phyloP scores from a whole-genome alignment of 2,888 invertebrate species.

The Ennomos fuscantarius region DNA sequence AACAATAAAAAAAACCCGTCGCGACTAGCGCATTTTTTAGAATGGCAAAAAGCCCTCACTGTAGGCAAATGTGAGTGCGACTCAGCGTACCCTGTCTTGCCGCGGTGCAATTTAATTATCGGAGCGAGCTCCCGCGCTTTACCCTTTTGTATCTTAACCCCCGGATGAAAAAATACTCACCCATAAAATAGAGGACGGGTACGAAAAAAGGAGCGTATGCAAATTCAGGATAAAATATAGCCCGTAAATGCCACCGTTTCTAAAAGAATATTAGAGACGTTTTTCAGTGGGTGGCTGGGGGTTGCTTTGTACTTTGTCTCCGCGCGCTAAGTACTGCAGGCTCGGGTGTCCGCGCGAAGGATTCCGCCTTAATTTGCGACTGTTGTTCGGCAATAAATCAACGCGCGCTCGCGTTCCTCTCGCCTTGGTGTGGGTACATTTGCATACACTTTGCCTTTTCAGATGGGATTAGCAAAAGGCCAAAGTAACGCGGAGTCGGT shows the following conservation, averaged over 20 bases:
- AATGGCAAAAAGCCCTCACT: slow-evolving; percentile 25
- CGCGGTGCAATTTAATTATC: slow-evolving; percentile 84
- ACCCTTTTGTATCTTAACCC: slow-evolving; percentile 86
- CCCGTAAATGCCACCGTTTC: slow-evolving; percentile 87
- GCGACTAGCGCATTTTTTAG: slow-evolving; percentile 33
- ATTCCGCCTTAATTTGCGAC: slow-evolving; percentile 80
- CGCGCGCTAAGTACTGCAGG: slow-evolving; percentile 81
- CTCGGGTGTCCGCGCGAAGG: slow-evolving; percentile 74
- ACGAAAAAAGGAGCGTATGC: slow-evolving; percentile 86
- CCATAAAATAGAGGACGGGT: slow-evolving; percentile 85
- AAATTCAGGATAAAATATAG: slow-evolving; percentile 87
- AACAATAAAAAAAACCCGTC: slow-evolving; percentile 47
- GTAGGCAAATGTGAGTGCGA: slow-evolving; percentile 26
- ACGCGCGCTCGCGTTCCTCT: slow-evolving; percentile 45
- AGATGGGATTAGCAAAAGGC: slow-evolving; percentile 23
- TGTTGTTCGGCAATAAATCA: slow-evolving; percentile 81
- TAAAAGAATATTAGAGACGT: slow-evolving; percentile 87
- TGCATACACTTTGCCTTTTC: slow-evolving; percentile 30
- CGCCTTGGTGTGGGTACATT: slow-evolving; percentile 26
- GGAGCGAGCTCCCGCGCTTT: slow-evolving; percentile 77
- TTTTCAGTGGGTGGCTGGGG: slow-evolving; percentile 85
- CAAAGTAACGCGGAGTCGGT: slow-evolving; percentile 4
- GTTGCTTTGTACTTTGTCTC: slow-evolving; percentile 84
- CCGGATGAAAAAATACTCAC: slow-evolving; percentile 84
- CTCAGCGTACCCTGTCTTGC: slow-evolving; percentile 42